Percentiles rank a stretch among this genome's conserved stretches.
Evolutionary conservation across 2,888 invertebrate genomes (phyloP).

Genomic region (Pristionchus mayeri): DNA sequence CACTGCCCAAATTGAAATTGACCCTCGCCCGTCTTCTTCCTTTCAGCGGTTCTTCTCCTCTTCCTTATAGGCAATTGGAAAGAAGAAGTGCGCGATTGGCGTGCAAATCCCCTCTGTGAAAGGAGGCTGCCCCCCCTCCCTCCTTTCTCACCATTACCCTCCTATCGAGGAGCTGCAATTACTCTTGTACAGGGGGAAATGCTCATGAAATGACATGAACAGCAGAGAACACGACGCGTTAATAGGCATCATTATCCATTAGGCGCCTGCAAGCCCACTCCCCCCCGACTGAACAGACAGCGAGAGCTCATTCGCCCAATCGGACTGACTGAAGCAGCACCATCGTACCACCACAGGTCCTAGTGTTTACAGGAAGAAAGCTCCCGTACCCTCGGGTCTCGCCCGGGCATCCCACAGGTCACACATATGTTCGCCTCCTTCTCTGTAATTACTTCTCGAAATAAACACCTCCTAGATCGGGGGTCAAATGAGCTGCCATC

Average conservation of each 20-base stretch:
- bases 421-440: not conserved
- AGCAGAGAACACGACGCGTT: not conserved
- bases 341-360: not conserved
- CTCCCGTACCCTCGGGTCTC: not conserved
- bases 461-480: conserved; percentile 22
- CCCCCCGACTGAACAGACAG: no score
- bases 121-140: conserved; percentile 14
- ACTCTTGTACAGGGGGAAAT: not conserved
- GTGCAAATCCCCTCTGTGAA: not conserved
- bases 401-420: not conserved
- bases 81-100: not conserved
- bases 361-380: not conserved
- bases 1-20: not conserved
- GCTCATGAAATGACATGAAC: not conserved
- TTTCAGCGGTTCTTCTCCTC: conserved; percentile 23
- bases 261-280: not conserved
- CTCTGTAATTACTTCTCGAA: conserved; percentile 7
- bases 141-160: conserved; percentile 34
- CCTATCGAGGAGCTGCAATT: not conserved
- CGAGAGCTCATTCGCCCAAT: not conserved
- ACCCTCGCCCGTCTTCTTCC: no score
- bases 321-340: not conserved
- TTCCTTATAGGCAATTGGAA: not conserved
- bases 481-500: conserved; percentile 20
- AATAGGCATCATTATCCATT: conserved; percentile 42